Conservation (phyloP, 2,888 invertebrate species). For the Sialis lutaria region DNA sequence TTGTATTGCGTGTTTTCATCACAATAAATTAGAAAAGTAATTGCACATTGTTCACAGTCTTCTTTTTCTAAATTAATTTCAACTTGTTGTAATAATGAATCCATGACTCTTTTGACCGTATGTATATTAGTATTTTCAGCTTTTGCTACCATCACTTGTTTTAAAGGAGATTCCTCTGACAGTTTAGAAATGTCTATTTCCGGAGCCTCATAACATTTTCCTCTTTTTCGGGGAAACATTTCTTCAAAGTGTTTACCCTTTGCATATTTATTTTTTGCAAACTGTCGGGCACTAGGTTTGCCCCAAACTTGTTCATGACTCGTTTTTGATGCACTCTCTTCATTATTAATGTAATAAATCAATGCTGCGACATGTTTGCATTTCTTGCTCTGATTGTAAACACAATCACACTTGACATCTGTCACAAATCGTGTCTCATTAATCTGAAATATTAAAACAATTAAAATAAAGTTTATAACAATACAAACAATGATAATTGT, state of each 20-base stretch:
- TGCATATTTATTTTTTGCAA: slow-evolving; percentile 10
- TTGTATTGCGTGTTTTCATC: slow-evolving; percentile 1
- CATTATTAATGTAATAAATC: slow-evolving; percentile 9
- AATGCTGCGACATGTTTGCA: slow-evolving; percentile 7
- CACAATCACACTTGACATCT: slow-evolving; percentile 8
- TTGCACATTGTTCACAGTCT: slow-evolving; percentile 6
- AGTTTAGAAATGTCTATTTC: slow-evolving; percentile 9
- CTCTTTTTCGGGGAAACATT: slow-evolving; percentile 8
- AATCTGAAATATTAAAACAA: slow-evolving; percentile 6
- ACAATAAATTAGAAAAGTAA: slow-evolving; percentile 3
- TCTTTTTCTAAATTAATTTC: slow-evolving; percentile 5
- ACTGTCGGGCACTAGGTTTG: slow-evolving; percentile 8
- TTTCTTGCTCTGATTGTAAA: slow-evolving; percentile 10
- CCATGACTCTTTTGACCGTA: not conserved
- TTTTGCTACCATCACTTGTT: slow-evolving; percentile 4
- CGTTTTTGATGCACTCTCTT: slow-evolving; percentile 10
- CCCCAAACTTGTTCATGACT: slow-evolving; percentile 10
- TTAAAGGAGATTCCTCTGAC: slow-evolving; percentile 8
- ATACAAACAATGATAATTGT: not conserved
- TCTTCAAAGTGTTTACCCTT: slow-evolving; percentile 10
- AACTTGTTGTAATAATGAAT: slow-evolving; percentile 3
- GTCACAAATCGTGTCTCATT: slow-evolving; percentile 6
- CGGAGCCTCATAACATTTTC: slow-evolving; percentile 5
- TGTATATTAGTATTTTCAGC: slow-evolving; percentile 3
- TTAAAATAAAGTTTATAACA: not conserved